Conservation (phyloP, 2,888 invertebrate genomes). For the Microplitis deprimator region DNA sequence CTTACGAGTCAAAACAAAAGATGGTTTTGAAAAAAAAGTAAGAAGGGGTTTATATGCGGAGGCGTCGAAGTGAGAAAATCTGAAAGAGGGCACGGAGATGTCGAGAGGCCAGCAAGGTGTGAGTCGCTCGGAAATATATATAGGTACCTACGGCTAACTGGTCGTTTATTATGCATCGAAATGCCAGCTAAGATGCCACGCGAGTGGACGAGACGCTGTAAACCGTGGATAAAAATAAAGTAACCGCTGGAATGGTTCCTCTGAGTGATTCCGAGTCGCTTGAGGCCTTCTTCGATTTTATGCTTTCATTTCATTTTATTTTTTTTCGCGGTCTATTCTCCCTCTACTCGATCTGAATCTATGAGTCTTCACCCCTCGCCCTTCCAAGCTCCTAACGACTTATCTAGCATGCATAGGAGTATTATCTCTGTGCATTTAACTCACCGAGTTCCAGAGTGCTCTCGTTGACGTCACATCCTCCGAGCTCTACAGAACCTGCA, state of each 20-base stretch:
- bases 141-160: slow-evolving; percentile 65
- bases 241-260: slow-evolving; percentile 43
- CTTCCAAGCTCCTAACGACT: not conserved
- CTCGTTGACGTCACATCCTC: slow-evolving; percentile 22
- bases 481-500: not conserved
- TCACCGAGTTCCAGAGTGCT: not conserved
- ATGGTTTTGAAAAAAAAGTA: slow-evolving; percentile 2
- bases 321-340: not conserved
- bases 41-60: slow-evolving; percentile 22
- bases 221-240: slow-evolving; percentile 57
- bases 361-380: not conserved
- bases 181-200: slow-evolving; percentile 69
- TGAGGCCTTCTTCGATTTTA: slow-evolving; percentile 52
- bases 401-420: not conserved
- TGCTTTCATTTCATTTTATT: slow-evolving; percentile 13
- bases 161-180: slow-evolving; percentile 71
- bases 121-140: slow-evolving; percentile 22
- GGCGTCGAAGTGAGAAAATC: slow-evolving; percentile 29
- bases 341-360: not conserved
- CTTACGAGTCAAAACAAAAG: slow-evolving; percentile 3
- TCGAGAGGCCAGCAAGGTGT: slow-evolving; percentile 29
- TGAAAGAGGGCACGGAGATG: slow-evolving; percentile 17
- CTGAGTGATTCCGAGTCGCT: slow-evolving; percentile 69
- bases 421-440: not conserved
- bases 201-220: slow-evolving; percentile 69